Conservation (phyloP, 2,888 invertebrate genomes). For the Eulithis testata region DNA sequence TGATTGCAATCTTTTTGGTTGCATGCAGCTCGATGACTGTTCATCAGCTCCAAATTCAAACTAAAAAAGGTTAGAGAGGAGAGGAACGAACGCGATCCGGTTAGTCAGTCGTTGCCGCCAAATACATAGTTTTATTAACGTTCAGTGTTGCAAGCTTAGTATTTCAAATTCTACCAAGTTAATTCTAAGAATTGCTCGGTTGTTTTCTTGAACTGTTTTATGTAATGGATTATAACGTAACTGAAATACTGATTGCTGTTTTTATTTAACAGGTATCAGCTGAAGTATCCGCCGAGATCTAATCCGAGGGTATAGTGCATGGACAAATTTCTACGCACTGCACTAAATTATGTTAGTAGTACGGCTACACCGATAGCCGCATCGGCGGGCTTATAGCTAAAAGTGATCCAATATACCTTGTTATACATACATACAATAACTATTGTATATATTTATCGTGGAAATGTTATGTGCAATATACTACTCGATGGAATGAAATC, state of each 20-base stretch:
- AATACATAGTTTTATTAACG: not conserved
- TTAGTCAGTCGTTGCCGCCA: constrained; percentile 11
- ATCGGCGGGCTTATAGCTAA: constrained; percentile 43
- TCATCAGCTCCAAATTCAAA: constrained; percentile 6
- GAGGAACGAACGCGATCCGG: constrained; percentile 8
- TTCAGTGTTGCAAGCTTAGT: constrained; percentile 11
- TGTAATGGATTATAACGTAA: not conserved
- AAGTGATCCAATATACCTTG: constrained; percentile 45
- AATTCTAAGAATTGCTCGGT: not conserved
- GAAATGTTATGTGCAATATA: constrained; percentile 68
- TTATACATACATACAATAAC: constrained; percentile 51
- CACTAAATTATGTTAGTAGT: constrained; percentile 16
- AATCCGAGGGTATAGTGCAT: constrained; percentile 55
- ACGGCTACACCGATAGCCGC: constrained; percentile 34
- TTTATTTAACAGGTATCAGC: constrained; percentile 56
- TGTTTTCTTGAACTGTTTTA: not conserved
- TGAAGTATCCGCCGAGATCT: constrained; percentile 65
- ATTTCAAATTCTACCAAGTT: constrained; percentile 19
- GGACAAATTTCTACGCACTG: constrained; percentile 45
- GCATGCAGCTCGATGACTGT: constrained; percentile 10
- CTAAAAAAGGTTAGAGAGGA: constrained; percentile 2
- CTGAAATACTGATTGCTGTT: constrained; percentile 6
- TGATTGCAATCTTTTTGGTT: constrained; percentile 6
- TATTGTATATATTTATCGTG: constrained; percentile 65
- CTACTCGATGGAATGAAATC: constrained; percentile 56